Conservation (phyloP, 2,113 vertebrate genomes). For the Vanacampus margaritifer region DNA sequence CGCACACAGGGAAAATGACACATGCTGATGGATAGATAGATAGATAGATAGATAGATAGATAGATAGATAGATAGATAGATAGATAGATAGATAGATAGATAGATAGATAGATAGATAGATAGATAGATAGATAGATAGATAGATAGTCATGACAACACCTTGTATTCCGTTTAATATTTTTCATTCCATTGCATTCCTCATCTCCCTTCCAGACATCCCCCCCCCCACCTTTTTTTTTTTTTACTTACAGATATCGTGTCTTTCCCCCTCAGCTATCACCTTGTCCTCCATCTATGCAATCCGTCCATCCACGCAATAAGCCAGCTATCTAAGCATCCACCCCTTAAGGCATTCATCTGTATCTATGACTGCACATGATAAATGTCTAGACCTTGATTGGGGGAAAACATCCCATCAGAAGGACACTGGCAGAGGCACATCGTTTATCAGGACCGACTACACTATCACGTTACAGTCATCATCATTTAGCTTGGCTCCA, state of each 20-base stretch:
- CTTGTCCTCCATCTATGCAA: conserved; percentile 22
- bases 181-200: conserved; percentile 4
- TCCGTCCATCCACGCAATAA: conserved; percentile 42
- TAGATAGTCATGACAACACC: neutral
- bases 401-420: conserved; percentile 64
- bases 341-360: conserved; percentile 48
- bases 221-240: neutral
- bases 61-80: too few species aligned
- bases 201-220: neutral
- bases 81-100: too few species aligned
- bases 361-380: conserved; percentile 58
- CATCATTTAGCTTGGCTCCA: conserved; percentile 46
- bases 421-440: conserved; percentile 58
- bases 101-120: too few species aligned
- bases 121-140: neutral
- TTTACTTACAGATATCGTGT: neutral
- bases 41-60: too few species aligned
- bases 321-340: conserved; percentile 50
- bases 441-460: conserved; percentile 44
- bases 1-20: neutral
- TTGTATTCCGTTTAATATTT: conserved; percentile 2
- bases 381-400: conserved; percentile 71
- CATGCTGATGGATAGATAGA: neutral
- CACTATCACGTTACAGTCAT: conserved; percentile 39
- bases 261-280: conserved; percentile 13